Conservation (phyloP, 1,140 invertebrate species). For the Drosophila punjabiensis region DNA sequence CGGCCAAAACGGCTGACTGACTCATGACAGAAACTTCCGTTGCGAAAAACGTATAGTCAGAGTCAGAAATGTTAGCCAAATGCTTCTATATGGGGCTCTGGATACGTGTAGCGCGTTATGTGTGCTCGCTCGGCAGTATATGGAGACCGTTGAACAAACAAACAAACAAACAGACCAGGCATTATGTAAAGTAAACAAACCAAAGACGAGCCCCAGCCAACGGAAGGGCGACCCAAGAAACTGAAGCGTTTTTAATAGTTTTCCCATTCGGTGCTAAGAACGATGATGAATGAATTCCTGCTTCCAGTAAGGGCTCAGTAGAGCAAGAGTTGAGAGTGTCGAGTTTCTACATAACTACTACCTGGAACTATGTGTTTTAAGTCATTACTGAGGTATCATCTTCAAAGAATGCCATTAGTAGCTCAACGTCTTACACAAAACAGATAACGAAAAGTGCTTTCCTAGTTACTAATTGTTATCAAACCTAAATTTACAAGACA, state of each 20-base stretch:
- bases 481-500: background rate
- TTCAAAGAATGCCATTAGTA: background rate
- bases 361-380: background rate
- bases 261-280: conserved; percentile 46
- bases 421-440: background rate
- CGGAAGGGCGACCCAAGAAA: conserved; percentile 54
- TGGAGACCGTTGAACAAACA: conserved; percentile 70
- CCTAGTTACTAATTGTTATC: background rate
- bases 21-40: conserved; percentile 79
- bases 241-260: conserved; percentile 69
- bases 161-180: conserved; percentile 47
- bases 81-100: conserved; percentile 28
- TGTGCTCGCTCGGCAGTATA: conserved; percentile 43
- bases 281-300: conserved; percentile 41
- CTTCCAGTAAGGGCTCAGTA: conserved; percentile 29
- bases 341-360: background rate
- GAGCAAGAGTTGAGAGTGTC: background rate
- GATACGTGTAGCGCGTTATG: conserved; percentile 2
- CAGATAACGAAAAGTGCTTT: background rate
- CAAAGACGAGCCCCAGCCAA: conserved; percentile 29
- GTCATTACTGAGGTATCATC: background rate
- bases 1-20: conserved; percentile 42
- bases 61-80: conserved; percentile 52
- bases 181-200: conserved; percentile 69
- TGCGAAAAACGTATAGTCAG: conserved; percentile 62